Percentiles rank a stretch among this genome's conserved stretches.
phyloP scores from a whole-genome alignment of 2,888 invertebrate genomes.

The Cheilosia urbana region DNA sequence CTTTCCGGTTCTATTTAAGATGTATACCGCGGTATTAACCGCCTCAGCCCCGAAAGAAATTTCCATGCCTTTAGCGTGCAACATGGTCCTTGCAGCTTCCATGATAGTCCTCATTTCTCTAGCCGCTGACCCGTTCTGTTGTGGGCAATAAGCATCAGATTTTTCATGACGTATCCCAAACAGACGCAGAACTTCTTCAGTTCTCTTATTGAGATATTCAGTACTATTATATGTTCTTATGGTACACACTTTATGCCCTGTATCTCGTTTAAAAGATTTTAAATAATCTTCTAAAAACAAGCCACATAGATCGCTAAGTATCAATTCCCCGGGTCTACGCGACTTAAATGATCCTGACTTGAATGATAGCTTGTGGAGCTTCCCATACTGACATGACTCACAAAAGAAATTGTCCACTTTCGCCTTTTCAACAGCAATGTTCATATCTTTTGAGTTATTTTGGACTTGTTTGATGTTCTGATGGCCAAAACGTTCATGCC shows the following conservation, averaged over 20 bases:
- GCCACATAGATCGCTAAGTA: slow-evolving; percentile 76
- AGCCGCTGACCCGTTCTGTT: slow-evolving; percentile 81
- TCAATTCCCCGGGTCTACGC: slow-evolving; percentile 50
- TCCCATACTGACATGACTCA: no score
- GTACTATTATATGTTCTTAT: slow-evolving; percentile 77
- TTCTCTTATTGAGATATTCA: slow-evolving; percentile 77
- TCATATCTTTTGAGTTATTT: no score
- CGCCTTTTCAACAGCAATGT: no score
- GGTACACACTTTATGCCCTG: slow-evolving; percentile 58
- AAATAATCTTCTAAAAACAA: no score
- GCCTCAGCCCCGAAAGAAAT: slow-evolving; percentile 81
- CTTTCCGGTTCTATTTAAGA: slow-evolving; percentile 79
- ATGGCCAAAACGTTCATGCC: slow-evolving; percentile 3
- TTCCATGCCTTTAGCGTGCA: slow-evolving; percentile 73
- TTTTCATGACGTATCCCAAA: slow-evolving; percentile 76
- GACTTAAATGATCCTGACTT: no score
- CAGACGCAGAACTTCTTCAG: slow-evolving; percentile 72
- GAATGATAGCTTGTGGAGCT: no score
- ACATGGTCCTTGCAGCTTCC: slow-evolving; percentile 78
- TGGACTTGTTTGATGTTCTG: slow-evolving; percentile 2
- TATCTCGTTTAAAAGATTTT: no score
- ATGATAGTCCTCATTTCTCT: slow-evolving; percentile 80
- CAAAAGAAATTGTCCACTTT: no score
- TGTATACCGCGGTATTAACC: slow-evolving; percentile 79
- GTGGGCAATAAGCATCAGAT: slow-evolving; percentile 77